A percentile compares a stretch with the other conserved stretches of the same genome.
Conservation (phyloP, 2,888 invertebrate species). For the Epistrophella euchroma region DNA sequence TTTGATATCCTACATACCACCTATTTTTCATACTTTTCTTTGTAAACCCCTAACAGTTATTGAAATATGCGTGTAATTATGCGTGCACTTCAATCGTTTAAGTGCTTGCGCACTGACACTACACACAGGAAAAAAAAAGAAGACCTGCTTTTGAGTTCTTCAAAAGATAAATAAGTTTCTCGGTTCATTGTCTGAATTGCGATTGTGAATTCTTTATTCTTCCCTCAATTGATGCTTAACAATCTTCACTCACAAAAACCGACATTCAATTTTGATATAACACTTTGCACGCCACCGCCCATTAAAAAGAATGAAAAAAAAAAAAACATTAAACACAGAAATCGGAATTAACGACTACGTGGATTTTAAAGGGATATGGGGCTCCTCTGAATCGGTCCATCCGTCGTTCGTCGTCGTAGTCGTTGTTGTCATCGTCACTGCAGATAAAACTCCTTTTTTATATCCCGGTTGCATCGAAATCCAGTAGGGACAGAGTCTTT, state of each 20-base stretch:
- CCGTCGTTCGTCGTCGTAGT: neutral
- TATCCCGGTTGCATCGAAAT: conserved; percentile 36
- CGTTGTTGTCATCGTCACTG: conserved; percentile 22
- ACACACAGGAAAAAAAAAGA: neutral
- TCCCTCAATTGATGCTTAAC: conserved; percentile 43
- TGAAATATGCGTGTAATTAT: conserved; percentile 61
- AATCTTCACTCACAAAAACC: conserved; percentile 25
- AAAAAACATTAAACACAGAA: conserved; percentile 38
- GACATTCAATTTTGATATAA: conserved; percentile 35
- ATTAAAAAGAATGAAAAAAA: conserved; percentile 6
- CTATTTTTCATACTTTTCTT: neutral
- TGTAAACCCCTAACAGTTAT: neutral
- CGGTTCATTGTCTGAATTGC: conserved; percentile 44
- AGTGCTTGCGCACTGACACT: conserved; percentile 41
- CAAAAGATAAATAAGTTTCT: conserved; percentile 46
- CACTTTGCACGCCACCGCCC: conserved; percentile 48
- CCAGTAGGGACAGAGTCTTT: conserved; percentile 46
- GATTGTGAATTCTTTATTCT: conserved; percentile 30
- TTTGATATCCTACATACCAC: neutral
- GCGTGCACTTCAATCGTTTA: conserved; percentile 48
- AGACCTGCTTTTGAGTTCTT: conserved; percentile 7
- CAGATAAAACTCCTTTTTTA: conserved; percentile 50
- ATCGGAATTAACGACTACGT: conserved; percentile 51
- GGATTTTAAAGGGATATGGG: conserved; percentile 21
- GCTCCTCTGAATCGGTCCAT: conserved; percentile 7